These are phyloP conservation scores for Motacilla tschutschensis DNA, from an alignment of 2,113 vertebrate species.

Conservation along the genomic window DNA sequence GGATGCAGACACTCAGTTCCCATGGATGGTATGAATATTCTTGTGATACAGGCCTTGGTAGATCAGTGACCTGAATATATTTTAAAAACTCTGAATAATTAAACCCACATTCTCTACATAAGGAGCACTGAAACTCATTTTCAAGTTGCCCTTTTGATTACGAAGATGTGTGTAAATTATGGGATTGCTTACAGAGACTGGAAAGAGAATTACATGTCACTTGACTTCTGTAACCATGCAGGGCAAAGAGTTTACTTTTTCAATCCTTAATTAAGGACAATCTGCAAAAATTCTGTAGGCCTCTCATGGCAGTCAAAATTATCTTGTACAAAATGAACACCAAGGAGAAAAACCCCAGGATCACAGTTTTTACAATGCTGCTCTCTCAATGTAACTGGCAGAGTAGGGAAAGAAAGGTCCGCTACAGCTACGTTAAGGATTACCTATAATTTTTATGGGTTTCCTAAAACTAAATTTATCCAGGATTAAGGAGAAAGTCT, in stretches of 20 bases:
- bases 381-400: not conserved
- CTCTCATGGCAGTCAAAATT: not conserved
- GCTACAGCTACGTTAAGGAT: not conserved
- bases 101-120: not conserved
- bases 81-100: not conserved
- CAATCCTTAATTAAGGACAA: not conserved
- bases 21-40: not conserved
- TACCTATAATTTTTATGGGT: not conserved
- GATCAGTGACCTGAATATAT: not conserved
- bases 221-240: not conserved
- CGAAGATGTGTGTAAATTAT: not conserved
- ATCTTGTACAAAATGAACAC: not conserved
- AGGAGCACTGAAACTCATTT: not conserved
- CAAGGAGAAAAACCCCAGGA: not conserved
- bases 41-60: not conserved
- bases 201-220: not conserved
- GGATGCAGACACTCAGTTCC: not conserved
- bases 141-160: not conserved
- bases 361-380: not conserved
- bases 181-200: not conserved
- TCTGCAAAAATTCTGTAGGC: not conserved
- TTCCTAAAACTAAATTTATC: not conserved
- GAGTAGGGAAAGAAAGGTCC: not conserved
- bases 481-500: not conserved
- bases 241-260: not conserved